Conservation (phyloP, 1,140 invertebrate species). For the Diachasmimorpha longicaudata region DNA sequence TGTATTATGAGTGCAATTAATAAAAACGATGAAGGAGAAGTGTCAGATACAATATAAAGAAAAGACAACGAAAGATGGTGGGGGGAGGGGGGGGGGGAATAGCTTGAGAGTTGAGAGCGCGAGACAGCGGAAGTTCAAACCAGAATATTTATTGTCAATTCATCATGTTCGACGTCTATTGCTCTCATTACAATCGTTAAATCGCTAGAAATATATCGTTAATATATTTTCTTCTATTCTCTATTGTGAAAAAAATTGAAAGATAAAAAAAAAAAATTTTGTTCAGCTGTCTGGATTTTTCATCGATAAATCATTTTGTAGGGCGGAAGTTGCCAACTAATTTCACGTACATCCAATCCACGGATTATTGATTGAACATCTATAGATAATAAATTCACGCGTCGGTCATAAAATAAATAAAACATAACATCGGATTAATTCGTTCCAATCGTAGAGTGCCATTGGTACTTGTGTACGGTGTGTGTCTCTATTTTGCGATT, state of each 20-base stretch:
- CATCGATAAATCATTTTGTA: too few species aligned
- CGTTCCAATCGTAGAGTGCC: background rate
- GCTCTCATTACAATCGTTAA: background rate
- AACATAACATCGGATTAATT: background rate
- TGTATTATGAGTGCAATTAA: constrained; percentile 10
- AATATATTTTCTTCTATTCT: background rate
- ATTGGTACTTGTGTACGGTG: background rate
- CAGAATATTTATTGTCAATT: background rate
- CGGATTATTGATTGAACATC: background rate
- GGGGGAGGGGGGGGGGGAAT: background rate
- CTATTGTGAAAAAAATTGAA: too few species aligned
- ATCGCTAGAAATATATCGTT: background rate
- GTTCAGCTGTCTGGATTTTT: too few species aligned
- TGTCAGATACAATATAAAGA: background rate
- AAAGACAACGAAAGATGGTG: too few species aligned
- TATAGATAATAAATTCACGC: background rate
- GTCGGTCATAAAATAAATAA: background rate
- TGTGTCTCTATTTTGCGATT: background rate
- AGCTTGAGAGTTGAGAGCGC: background rate
- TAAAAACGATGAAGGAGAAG: constrained; percentile 15
- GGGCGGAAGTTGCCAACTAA: background rate
- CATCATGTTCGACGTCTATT: background rate
- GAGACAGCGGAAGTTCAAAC: background rate
- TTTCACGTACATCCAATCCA: background rate
- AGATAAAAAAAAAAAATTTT: too few species aligned